Evolutionary conservation across 2,888 invertebrate species (phyloP).

Genomic region (Sesia bembeciformis): DNA sequence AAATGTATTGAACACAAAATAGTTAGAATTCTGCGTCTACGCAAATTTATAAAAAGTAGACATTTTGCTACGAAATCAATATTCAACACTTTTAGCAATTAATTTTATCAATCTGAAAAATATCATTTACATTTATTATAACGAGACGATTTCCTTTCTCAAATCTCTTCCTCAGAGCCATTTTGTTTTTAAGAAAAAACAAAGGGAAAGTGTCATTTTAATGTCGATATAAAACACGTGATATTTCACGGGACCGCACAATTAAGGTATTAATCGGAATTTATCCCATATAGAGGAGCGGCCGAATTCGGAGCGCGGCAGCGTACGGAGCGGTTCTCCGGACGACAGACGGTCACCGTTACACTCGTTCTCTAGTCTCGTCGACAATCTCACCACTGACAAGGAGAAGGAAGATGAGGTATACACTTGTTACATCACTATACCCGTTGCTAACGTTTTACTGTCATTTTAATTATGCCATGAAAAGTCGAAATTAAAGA

Average conservation of each 20-base stretch:
- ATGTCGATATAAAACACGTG: not conserved
- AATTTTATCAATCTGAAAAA: too few species aligned
- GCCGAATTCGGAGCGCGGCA: constrained; percentile 40
- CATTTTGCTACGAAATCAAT: too few species aligned
- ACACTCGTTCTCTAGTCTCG: constrained; percentile 79
- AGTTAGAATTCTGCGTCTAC: too few species aligned
- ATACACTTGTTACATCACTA: too few species aligned
- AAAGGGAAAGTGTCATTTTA: not conserved
- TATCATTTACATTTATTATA: not conserved
- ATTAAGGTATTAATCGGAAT: not conserved
- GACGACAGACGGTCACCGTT: constrained; percentile 68
- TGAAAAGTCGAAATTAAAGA: too few species aligned
- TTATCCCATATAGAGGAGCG: constrained; percentile 28
- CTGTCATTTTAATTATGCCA: too few species aligned
- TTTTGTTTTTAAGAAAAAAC: not conserved
- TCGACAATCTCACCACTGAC: constrained; percentile 83
- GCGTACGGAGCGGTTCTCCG: constrained; percentile 21
- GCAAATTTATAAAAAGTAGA: too few species aligned
- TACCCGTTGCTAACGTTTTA: too few species aligned
- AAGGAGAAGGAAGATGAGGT: constrained; percentile 73
- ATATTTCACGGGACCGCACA: not conserved
- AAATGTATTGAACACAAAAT: too few species aligned
- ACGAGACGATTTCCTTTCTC: not conserved
- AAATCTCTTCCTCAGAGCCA: too few species aligned
- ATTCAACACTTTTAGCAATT: too few species aligned